Percentiles rank a stretch among this genome's conserved stretches.
These are phyloP conservation scores for Pseudochaenichthys georgianus DNA, from an alignment of 2,797 vertebrate species.

Conservation along the genomic window DNA sequence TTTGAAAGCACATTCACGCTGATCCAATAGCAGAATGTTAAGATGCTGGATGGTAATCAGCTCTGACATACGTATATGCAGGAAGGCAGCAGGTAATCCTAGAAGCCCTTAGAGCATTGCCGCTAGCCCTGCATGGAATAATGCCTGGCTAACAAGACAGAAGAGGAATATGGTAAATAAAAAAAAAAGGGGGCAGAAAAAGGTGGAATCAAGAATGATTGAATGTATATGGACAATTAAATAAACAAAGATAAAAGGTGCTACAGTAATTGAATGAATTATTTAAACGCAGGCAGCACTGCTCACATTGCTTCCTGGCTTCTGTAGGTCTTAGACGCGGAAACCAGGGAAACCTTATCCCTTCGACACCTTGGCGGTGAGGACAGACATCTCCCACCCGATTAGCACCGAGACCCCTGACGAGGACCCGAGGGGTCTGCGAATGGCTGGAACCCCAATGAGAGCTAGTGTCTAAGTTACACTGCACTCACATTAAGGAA, in stretches of 20 bases:
- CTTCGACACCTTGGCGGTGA: conserved; percentile 63
- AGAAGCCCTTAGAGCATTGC: conserved; percentile 53
- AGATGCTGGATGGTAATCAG: conserved; percentile 49
- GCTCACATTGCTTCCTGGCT: conserved; percentile 54
- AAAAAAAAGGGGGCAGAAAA: conserved; percentile 16
- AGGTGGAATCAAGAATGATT: background rate
- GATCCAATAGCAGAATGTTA: conserved; percentile 43
- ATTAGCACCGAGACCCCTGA: conserved; percentile 43
- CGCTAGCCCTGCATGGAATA: conserved; percentile 37
- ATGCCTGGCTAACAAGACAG: conserved; percentile 22
- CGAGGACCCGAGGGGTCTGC: background rate
- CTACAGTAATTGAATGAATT: background rate
- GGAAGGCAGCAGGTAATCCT: conserved; percentile 66
- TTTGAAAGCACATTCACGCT: conserved; percentile 56
- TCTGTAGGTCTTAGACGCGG: conserved; percentile 54
- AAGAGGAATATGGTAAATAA: conserved; percentile 6
- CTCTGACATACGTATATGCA: conserved; percentile 45
- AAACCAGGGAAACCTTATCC: conserved; percentile 65
- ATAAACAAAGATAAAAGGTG: conserved; percentile 15
- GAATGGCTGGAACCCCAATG: conserved; percentile 21
- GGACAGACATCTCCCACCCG: conserved; percentile 70
- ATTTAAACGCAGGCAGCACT: conserved; percentile 4
- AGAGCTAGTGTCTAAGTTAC: conserved; percentile 2
- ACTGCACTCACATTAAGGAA: background rate
- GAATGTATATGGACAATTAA: background rate